A percentile compares a stretch with the other conserved stretches of the same genome.
Conservation (phyloP, 2,113 vertebrate genomes). For the Pyxicephalus adspersus region DNA sequence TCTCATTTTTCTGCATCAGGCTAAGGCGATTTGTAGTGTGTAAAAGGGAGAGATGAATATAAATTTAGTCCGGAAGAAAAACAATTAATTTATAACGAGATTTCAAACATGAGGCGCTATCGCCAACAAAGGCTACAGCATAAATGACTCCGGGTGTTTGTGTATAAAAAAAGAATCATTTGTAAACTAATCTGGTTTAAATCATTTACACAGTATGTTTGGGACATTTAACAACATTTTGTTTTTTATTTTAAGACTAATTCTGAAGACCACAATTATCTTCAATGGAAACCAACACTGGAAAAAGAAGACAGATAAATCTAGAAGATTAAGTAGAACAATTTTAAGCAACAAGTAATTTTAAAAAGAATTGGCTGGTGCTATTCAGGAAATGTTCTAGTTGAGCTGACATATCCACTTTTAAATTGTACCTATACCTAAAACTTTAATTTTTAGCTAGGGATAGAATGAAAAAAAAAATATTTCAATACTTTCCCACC, state of each 20-base stretch:
- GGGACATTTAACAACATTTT: background rate
- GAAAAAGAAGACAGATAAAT: no score
- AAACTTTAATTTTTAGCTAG: no score
- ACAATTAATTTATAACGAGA: slow-evolving; percentile 46
- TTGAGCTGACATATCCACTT: no score
- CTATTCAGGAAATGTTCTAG: no score
- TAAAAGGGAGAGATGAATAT: slow-evolving; percentile 42
- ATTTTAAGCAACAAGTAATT: no score
- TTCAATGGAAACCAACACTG: background rate
- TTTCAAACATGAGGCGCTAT: background rate
- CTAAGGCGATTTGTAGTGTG: slow-evolving; percentile 30
- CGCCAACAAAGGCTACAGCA: background rate
- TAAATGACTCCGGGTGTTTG: slow-evolving; percentile 8
- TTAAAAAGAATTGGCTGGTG: no score
- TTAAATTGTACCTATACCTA: no score
- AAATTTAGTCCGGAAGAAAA: slow-evolving; percentile 28
- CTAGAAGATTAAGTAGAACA: no score
- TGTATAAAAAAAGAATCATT: background rate
- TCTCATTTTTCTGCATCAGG: slow-evolving; percentile 49
- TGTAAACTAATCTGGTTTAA: slow-evolving; percentile 27
- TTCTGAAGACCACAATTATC: background rate
- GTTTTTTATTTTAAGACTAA: background rate
- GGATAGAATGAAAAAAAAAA: no score
- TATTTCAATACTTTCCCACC: no score
- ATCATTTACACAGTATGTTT: background rate